phyloP scores from a whole-genome alignment of 2,888 invertebrate species.

The Caenorhabditis sp. region DNA sequence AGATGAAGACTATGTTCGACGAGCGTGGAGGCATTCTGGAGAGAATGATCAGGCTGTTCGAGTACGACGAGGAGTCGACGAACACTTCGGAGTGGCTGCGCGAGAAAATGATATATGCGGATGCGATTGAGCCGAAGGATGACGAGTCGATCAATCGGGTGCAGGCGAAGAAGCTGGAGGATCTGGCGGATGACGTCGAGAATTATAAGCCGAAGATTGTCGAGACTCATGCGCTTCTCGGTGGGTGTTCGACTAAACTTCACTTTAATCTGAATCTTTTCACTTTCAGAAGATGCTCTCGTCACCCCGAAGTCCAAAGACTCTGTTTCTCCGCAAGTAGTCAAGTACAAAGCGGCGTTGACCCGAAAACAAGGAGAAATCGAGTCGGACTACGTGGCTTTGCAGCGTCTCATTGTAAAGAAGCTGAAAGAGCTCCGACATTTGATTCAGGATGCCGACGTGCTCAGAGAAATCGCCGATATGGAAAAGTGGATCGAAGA shows the following conservation, averaged over 20 bases:
- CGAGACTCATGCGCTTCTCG: conserved; percentile 31
- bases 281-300: conserved; percentile 33
- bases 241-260: conserved; percentile 3
- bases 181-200: conserved; percentile 33
- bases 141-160: conserved; percentile 39
- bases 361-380: conserved; percentile 47
- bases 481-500: conserved; percentile 43
- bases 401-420: conserved; percentile 18
- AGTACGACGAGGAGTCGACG: conserved; percentile 36
- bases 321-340: conserved; percentile 13
- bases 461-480: conserved; percentile 26
- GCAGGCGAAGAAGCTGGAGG: conserved; percentile 39
- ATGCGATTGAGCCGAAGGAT: conserved; percentile 31
- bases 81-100: conserved; percentile 40
- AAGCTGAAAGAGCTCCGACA: conserved; percentile 11
- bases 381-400: conserved; percentile 28
- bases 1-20: conserved; percentile 40
- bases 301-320: conserved; percentile 28
- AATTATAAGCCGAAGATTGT: conserved; percentile 35
- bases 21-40: conserved; percentile 32
- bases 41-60: conserved; percentile 37
- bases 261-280: neutral
- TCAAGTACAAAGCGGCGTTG: conserved; percentile 21
- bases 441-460: conserved; percentile 28
- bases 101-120: conserved; percentile 38